Evolutionary conservation across 2,888 invertebrate species (phyloP), one percentile per base, ranked within the genome.

Genomic region (Drosophila anomalata): DNA sequence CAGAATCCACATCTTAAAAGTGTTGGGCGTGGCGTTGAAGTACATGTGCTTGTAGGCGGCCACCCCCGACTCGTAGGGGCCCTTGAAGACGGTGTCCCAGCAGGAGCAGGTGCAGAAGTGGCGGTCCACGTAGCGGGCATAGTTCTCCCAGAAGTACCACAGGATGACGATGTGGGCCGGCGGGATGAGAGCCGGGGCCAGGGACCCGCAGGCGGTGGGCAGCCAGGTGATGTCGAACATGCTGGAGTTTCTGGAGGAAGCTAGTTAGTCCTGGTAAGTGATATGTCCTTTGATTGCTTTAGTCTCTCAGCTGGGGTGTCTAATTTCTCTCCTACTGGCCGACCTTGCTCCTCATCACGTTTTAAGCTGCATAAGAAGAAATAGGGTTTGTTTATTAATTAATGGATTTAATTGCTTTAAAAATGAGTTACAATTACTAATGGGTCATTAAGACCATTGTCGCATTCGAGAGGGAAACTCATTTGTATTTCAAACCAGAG

Each of bases 11-110:
- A 95, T 95, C 92, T 95, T 95, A 72, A 94, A 91, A 29, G 93
- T 93, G 76, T 95, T 95, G 46, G 92, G 91, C 12, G 95, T 94
- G 46, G 94, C 94, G 90, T 95, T 95, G 90, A 95, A 95, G 90
- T 95, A 95, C 91, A 95, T 93, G 87, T 95, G 95, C 85, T 95
- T 95, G 85, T 94, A 95, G 22, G 94, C 93, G 42, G 94, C 94
- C 69, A 95, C 92, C n/a, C 95, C 95, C 26, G 94, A 93, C 89
- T 95, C 95, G 83, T 95, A 95, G 11, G 94, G 94, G 12, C 95
- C 95, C 93, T 95, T 95, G 87, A 95, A 95, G 7, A 95, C 94
- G 0, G 95, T 95, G 87, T 96, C 96, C 95, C 95, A 96, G 89
- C 95, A 96, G 11, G 94, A 94, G 90, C 95, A 95, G 14, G 94